Conservation (phyloP, 2,113 vertebrate genomes). For the Oceanites oceanicus region DNA sequence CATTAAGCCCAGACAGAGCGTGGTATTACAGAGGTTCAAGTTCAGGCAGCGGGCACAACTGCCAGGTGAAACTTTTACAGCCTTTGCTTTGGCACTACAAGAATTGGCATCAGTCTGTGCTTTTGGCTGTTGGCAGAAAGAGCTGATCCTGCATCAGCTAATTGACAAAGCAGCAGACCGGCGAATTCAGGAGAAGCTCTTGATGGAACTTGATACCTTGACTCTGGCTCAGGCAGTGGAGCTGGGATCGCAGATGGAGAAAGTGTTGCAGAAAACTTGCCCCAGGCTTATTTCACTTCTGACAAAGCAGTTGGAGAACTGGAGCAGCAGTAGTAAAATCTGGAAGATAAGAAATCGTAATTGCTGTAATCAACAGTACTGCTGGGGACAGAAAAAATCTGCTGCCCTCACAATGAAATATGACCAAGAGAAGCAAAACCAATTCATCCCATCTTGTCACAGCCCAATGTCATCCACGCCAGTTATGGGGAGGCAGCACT, state of each 20-base stretch:
- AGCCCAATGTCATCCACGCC: neutral
- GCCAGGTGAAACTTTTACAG: conserved; percentile 2
- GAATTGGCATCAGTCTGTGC: conserved; percentile 6
- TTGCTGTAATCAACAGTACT: neutral
- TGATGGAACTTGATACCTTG: neutral
- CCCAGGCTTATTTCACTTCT: neutral
- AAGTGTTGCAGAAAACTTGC: neutral
- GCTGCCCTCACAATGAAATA: neutral
- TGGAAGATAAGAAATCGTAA: neutral
- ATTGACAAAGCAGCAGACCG: conserved; percentile 11
- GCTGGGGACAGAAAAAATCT: neutral
- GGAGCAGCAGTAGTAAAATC: neutral
- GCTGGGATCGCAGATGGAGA: conserved; percentile 34
- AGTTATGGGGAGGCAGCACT: neutral
- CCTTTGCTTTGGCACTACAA: neutral
- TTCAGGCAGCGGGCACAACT: conserved; percentile 9
- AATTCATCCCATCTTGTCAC: neutral
- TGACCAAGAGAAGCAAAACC: neutral
- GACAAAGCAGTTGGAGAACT: neutral
- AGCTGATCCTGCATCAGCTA: conserved; percentile 32
- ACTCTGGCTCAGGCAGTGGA: neutral
- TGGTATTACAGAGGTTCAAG: neutral
- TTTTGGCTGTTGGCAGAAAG: conserved; percentile 48
- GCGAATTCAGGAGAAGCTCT: neutral
- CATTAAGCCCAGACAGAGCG: neutral